Base-by-base conservation (phyloP, 2,113 vertebrate genomes). In the Albula goreensis region DNA sequence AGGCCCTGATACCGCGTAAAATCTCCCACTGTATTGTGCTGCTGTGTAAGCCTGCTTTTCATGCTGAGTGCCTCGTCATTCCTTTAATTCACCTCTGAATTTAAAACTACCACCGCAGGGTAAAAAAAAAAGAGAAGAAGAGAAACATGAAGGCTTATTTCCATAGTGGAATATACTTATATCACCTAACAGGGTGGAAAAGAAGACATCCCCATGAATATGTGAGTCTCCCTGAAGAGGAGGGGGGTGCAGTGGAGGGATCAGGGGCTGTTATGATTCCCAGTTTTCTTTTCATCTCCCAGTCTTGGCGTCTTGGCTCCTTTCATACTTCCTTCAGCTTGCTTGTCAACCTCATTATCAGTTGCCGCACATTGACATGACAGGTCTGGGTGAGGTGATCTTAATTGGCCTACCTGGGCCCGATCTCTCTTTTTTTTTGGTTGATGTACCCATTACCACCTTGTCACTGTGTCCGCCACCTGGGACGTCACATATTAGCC, bases 171-270 rank as follows among this genome's bases (percentile, higher is more conserved):
- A 86, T 87, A 86, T 22, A 84, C 81, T 48, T 2, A 87, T 86
- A 91, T 92, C 90, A 90, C 92, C 31, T 41, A 41, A 41, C 85
- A 86, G 77, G 49, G 49, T 9, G 81, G 87, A 60, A 86, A 88
- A 85, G 81, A 85, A 91, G 89, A 87, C 89, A 80, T 92, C 89
- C 89, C 85, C 85, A 86, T 89, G 90, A 90, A 93, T 89, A 90
- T 90, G 91, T 93, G 91, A 93, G 92, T 93, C 89, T 31, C n/a
- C 9, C 56, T 60, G 81, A 31, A 25, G 9, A 19, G 60, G 60
- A 22, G 60, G 17, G 60, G 60, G 7, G 53, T 6, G 7, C 12
- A 8, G 53, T 56, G 53, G 53, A 12, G 7, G 53, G 57, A 15
- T 15, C 12, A 13, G 57, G 4, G 57, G 11, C 7, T 11, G 57